Conservation (phyloP, 2,113 vertebrate genomes). For the Butorides virescens region DNA sequence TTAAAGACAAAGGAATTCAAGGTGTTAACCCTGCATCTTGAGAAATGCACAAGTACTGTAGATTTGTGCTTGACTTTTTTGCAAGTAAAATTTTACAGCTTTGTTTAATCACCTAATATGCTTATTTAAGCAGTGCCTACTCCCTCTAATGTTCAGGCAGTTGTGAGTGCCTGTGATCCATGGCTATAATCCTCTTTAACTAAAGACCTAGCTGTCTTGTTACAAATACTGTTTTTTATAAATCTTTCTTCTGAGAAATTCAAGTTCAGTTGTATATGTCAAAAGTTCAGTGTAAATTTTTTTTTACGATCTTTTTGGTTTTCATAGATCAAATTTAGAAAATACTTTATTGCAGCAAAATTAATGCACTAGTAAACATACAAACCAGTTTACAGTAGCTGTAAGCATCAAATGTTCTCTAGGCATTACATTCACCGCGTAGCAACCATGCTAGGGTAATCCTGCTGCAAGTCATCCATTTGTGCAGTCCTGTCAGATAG, state of each 20-base stretch:
- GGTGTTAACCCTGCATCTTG: not conserved
- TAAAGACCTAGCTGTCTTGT: not conserved
- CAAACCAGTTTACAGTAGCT: not conserved
- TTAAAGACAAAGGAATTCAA: not conserved
- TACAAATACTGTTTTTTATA: not conserved
- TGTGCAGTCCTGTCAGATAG: not conserved
- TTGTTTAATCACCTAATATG: not conserved
- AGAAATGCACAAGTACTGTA: not conserved
- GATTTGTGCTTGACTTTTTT: not conserved
- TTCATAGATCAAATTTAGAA: not conserved
- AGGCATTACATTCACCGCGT: not conserved
- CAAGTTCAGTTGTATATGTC: not conserved
- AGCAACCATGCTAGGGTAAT: not conserved
- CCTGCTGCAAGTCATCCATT: not conserved
- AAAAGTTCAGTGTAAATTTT: not conserved
- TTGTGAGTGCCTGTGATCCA: not conserved
- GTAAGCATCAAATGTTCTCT: conserved; percentile 10
- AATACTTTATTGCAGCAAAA: not conserved
- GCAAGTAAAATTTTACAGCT: not conserved
- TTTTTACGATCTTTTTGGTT: not conserved
- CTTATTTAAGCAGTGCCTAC: not conserved
- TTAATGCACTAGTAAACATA: not conserved
- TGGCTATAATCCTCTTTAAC: not conserved
- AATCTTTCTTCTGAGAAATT: not conserved
- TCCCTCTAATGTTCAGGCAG: not conserved